phyloP scores from a whole-genome alignment of 2,113 vertebrate species.

The Xiphophorus maculatus region DNA sequence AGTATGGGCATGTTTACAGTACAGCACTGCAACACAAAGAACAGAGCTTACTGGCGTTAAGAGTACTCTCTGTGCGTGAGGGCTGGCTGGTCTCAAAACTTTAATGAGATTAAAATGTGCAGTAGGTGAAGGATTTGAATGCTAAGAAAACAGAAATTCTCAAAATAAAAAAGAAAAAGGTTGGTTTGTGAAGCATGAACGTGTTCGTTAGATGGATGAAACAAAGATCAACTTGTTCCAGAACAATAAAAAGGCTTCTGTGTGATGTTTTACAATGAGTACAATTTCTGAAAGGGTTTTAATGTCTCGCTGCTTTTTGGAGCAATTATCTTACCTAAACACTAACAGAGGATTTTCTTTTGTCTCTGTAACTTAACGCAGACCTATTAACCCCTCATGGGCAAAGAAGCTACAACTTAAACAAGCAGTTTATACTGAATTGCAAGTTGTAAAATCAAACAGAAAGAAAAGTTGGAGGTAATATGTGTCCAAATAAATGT shows the following conservation, averaged over 20 bases:
- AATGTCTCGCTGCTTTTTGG: background rate
- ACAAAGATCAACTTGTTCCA: background rate
- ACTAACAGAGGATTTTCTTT: background rate
- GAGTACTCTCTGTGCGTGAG: background rate
- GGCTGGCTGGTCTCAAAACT: background rate
- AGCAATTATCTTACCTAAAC: background rate
- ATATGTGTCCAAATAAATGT: no score
- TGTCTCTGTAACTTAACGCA: no score
- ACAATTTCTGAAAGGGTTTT: background rate
- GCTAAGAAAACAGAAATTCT: background rate
- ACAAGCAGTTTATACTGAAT: no score
- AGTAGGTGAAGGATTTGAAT: background rate
- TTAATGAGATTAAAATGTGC: background rate
- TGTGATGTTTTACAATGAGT: background rate
- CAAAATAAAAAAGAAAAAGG: no score
- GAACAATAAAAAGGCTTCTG: no score
- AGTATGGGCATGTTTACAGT: slow-evolving; percentile 6
- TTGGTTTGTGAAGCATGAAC: background rate
- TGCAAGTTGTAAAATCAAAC: no score
- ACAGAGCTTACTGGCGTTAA: background rate
- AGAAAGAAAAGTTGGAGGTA: no score
- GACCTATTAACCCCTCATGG: no score
- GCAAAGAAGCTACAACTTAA: no score
- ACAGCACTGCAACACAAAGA: slow-evolving; percentile 6
- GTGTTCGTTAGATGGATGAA: background rate